Percentiles rank a stretch among this genome's conserved stretches.
Conservation (phyloP, 2,797 vertebrate species). For the Galaxias olidus region DNA sequence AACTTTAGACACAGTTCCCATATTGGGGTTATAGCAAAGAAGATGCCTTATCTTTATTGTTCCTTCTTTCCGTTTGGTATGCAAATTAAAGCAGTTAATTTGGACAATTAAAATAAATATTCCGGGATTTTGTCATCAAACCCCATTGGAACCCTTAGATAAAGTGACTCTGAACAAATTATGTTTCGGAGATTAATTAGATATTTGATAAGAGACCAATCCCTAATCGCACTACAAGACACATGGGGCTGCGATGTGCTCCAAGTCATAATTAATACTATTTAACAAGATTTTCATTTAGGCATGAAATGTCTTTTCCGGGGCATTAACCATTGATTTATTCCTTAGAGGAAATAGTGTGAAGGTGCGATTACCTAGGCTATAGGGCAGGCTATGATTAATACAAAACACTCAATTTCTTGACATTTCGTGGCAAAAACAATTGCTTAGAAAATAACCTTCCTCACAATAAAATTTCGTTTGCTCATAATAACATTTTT, state of each 20-base stretch:
- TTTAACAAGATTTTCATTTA: constrained; percentile 99
- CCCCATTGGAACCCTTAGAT: constrained; percentile 92
- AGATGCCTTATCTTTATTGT: constrained; percentile 86
- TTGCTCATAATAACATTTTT: constrained; percentile 6
- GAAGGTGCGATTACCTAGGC: constrained; percentile 45
- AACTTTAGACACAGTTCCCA: constrained; percentile 89
- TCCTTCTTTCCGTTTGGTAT: constrained; percentile 89
- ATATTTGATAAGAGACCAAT: constrained; percentile 99
- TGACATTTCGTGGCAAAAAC: constrained; percentile 13
- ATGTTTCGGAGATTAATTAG: constrained; percentile 99
- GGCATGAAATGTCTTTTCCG: constrained; percentile 98
- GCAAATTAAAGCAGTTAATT: constrained; percentile 99
- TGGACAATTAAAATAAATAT: constrained; percentile 99
- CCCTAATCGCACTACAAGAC: constrained; percentile 99
- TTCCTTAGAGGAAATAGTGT: constrained; percentile 76
- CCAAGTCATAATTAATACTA: constrained; percentile 99
- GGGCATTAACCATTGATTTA: constrained; percentile 95
- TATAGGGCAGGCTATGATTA: constrained; percentile 35
- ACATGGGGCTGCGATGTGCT: constrained; percentile 96
- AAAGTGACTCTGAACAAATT: constrained; percentile 99
- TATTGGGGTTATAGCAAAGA: constrained; percentile 82
- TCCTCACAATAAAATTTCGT: constrained; percentile 5
- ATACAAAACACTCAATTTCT: constrained; percentile 36
- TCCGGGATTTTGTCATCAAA: constrained; percentile 95
- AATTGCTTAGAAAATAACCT: constrained; percentile 5